phyloP scores from a whole-genome alignment of 2,888 invertebrate species.

The Thera obeliscata region DNA sequence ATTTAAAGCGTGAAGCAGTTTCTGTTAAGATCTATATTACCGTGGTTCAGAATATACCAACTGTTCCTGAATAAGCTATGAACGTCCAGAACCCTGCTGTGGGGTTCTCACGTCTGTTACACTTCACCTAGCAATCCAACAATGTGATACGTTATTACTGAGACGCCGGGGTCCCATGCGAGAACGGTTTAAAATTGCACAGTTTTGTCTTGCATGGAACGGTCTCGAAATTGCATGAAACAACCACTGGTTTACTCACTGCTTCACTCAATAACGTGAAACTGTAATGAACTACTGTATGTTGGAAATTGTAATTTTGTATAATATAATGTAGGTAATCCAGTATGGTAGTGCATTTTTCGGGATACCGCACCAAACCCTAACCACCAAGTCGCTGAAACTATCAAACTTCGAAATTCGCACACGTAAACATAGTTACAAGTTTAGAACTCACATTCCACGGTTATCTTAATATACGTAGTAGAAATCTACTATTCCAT shows the following conservation, averaged over 20 bases:
- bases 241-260: constrained; percentile 8
- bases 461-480: constrained; percentile 6
- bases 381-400: neutral
- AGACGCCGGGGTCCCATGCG: constrained; percentile 23
- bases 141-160: constrained; percentile 40
- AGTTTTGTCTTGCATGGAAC: constrained; percentile 15
- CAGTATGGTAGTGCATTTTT: constrained; percentile 1
- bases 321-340: neutral
- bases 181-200: constrained; percentile 31
- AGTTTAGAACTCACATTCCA: constrained; percentile 4
- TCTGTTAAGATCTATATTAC: no score
- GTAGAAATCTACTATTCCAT: constrained; percentile 26
- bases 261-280: neutral
- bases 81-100: constrained; percentile 12
- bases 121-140: constrained; percentile 54
- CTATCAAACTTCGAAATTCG: neutral
- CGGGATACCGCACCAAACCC: neutral
- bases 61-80: constrained; percentile 19
- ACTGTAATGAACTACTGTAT: neutral
- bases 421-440: neutral
- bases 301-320: neutral
- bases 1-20: no score
- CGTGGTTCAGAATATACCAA: constrained; percentile 1
- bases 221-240: constrained; percentile 18
- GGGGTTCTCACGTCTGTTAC: constrained; percentile 54